Percentiles rank a stretch among this genome's conserved stretches.
Evolutionary conservation across 2,113 vertebrate species (phyloP).

Genomic region (Cyanoderma ruficeps): DNA sequence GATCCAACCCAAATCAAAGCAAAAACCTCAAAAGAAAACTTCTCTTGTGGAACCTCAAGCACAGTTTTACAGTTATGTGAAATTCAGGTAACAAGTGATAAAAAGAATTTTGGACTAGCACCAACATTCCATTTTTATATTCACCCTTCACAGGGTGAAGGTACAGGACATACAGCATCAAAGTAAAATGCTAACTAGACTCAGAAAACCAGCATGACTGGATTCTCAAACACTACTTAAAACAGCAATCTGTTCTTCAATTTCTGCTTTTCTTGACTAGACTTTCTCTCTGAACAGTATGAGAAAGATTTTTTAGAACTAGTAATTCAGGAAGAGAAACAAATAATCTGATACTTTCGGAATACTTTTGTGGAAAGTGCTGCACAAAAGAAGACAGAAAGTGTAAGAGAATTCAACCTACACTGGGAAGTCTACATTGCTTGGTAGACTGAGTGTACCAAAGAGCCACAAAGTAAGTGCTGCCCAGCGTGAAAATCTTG

Average conservation of each 20-base stretch:
- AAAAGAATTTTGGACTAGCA: neutral
- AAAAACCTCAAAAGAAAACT: constrained; percentile 1
- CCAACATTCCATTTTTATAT: neutral
- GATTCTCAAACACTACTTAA: neutral
- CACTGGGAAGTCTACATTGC: neutral
- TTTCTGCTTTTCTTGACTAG: neutral
- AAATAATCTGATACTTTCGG: neutral
- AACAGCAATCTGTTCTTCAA: neutral
- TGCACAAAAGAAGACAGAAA: neutral
- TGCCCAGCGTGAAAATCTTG: neutral
- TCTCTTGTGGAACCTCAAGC: neutral
- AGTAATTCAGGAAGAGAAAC: neutral
- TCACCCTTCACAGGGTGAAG: neutral
- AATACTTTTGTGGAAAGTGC: neutral
- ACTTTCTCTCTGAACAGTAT: neutral
- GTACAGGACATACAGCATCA: neutral
- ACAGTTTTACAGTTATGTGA: neutral
- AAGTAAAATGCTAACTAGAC: neutral
- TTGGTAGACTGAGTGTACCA: neutral
- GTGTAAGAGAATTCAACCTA: neutral
- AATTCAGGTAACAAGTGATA: neutral
- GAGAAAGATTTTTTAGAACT: neutral
- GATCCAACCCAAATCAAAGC: constrained; percentile 13
- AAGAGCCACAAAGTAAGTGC: neutral
- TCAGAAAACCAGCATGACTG: constrained; percentile 16